Percentiles rank a stretch among this genome's conserved stretches.
phyloP scores from a whole-genome alignment of 2,113 vertebrate species.

The Puma concolor region DNA sequence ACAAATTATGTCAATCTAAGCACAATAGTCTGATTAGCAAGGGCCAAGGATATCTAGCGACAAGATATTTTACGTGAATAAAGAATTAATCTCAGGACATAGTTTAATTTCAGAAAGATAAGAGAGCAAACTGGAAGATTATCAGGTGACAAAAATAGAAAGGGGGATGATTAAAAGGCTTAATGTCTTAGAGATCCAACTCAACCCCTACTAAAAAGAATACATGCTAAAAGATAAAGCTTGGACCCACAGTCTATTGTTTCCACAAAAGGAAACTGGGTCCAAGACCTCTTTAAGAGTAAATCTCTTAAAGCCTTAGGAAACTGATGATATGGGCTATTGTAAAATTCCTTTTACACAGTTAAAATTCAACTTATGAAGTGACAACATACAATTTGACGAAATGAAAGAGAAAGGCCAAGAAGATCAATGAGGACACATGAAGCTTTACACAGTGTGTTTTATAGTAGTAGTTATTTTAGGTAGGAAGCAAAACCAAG shows the following conservation, averaged over 20 bases:
- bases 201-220: not conserved
- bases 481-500: not conserved
- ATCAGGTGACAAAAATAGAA: not conserved
- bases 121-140: not conserved
- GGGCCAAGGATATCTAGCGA: not conserved
- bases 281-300: not conserved
- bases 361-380: not conserved
- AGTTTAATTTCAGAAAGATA: not conserved
- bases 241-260: not conserved
- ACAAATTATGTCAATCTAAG: not conserved
- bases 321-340: slow-evolving; percentile 76
- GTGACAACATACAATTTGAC: not conserved
- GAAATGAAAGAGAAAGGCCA: not conserved
- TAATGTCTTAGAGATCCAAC: not conserved
- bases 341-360: not conserved
- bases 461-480: not conserved
- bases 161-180: not conserved
- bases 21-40: not conserved
- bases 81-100: not conserved
- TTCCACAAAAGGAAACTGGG: not conserved
- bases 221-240: not conserved
- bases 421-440: not conserved
- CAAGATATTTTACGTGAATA: not conserved
- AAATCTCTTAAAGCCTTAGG: not conserved
- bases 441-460: not conserved